Evolutionary conservation across 1,140 invertebrate species (phyloP), one percentile per base, ranked within the genome.

Genomic region (Caerostris darwini): DNA sequence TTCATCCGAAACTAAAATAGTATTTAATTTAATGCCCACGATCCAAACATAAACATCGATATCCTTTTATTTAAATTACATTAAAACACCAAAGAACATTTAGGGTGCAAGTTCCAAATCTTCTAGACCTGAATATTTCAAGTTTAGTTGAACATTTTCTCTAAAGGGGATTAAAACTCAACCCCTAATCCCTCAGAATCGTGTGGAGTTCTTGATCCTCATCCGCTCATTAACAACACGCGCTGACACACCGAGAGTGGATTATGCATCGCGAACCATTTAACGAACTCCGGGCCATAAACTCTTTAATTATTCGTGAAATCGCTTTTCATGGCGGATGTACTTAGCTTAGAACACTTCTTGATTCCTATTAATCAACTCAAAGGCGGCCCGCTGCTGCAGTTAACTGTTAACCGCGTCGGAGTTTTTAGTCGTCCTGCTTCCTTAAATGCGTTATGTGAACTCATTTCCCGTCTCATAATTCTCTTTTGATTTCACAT

Each of bases 301-400:
- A 77, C 71, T 34, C 71, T 77, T 77, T 77, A 77, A 77, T 77
- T 77, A 77, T 77, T 77, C 71, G 71, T 77, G 71, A 77, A 77
- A 77, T 77, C 71, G 71, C 34, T 77, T 34, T 77, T 34, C 71
- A 3, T 34, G 5, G 10, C 34, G 71, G 71, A 77, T 12, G 71
- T 12, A 77, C 53, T 77, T 50, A 77, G 10, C 71, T 77, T 77
- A 77, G 50, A 77, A 50, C 71, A 77, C 50, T 77, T 34, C 71
- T 77, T 50, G 34, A 77, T 77, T 77, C 71, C 50, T 53, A 77
- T 77, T 77, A 77, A 77, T 77, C 71, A 77, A 77, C 19, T 50
- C 71, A 77, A 77, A 77, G 34, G 50, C 12, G 71, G 10, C 71
- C 34, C 12, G 50, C 34, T 50, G 10, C 34, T 53, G 71, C 19